These are phyloP conservation scores for Folsomia candida DNA, from an alignment of 2,888 invertebrate species.

Conservation along the genomic window DNA sequence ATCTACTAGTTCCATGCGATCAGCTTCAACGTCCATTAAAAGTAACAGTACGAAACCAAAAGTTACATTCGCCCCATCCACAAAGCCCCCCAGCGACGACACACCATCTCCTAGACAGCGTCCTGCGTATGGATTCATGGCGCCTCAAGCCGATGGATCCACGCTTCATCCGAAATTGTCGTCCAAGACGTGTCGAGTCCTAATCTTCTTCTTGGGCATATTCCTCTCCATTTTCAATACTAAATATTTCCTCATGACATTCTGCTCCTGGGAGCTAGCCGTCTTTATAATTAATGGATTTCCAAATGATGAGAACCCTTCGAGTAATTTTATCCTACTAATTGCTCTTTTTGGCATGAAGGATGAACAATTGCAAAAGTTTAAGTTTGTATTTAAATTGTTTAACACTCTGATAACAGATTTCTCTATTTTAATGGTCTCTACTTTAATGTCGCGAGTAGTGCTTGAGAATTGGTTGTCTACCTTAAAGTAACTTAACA, in stretches of 20 bases:
- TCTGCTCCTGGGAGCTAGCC: conserved; percentile 30
- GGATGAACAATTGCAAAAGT: conserved; percentile 16
- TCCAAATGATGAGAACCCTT: conserved; percentile 14
- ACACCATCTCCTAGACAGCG: not conserved
- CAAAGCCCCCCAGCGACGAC: not conserved
- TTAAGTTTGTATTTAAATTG: conserved; percentile 18
- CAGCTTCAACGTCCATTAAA: not conserved
- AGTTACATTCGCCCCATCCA: not conserved
- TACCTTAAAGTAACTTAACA: not conserved
- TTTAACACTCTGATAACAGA: conserved; percentile 22
- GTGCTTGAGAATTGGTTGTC: conserved; percentile 6
- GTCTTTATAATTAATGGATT: conserved; percentile 24
- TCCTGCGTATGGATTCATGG: not conserved
- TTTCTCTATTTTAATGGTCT: conserved; percentile 24
- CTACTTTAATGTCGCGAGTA: conserved; percentile 13
- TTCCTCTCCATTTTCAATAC: conserved; percentile 18
- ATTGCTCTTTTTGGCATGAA: conserved; percentile 23
- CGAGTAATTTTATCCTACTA: conserved; percentile 18
- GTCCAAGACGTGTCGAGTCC: conserved; percentile 12
- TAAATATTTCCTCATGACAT: conserved; percentile 26
- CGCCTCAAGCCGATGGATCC: conserved; percentile 3
- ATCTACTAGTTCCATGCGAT: no score
- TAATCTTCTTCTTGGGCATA: conserved; percentile 18
- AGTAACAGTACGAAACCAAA: not conserved
- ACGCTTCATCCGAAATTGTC: conserved; percentile 16